Conservation (phyloP, 2,797 vertebrate genomes). For the Iguana delicatissima region DNA sequence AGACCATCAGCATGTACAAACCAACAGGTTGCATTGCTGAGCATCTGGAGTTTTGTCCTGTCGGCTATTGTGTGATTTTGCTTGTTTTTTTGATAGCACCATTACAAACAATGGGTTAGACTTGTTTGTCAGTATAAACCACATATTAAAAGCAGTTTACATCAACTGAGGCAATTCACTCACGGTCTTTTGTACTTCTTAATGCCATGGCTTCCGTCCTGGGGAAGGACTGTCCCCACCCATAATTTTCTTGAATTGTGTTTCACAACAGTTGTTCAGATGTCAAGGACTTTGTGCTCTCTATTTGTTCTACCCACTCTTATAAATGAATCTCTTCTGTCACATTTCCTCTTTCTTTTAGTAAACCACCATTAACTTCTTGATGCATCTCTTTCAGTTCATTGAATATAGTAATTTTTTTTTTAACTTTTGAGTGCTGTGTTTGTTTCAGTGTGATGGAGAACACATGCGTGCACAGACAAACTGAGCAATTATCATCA, state of each 20-base stretch:
- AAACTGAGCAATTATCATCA: constrained; percentile 58
- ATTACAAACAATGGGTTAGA: background rate
- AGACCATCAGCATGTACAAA: too few species aligned
- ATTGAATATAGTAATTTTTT: constrained; percentile 59
- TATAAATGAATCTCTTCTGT: constrained; percentile 65
- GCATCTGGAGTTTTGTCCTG: background rate
- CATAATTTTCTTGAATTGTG: constrained; percentile 10
- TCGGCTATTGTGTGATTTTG: background rate
- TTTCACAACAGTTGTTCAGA: constrained; percentile 39
- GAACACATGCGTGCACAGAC: constrained; percentile 22
- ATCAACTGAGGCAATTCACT: constrained; percentile 11
- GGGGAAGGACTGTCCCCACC: background rate
- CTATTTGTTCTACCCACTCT: constrained; percentile 39
- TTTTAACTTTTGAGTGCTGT: constrained; percentile 51
- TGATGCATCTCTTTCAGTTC: constrained; percentile 66
- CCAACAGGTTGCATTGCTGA: too few species aligned
- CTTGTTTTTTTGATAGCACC: background rate
- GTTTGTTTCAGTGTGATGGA: constrained; percentile 58
- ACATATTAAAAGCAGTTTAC: constrained; percentile 12
- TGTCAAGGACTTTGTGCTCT: constrained; percentile 34
- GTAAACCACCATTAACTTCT: constrained; percentile 67
- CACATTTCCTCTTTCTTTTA: constrained; percentile 40
- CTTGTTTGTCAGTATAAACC: background rate
- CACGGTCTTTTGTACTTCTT: constrained; percentile 14
- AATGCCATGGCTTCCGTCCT: background rate